Conservation (phyloP, 2,113 vertebrate genomes). For the Hyperoodon ampullatus region DNA sequence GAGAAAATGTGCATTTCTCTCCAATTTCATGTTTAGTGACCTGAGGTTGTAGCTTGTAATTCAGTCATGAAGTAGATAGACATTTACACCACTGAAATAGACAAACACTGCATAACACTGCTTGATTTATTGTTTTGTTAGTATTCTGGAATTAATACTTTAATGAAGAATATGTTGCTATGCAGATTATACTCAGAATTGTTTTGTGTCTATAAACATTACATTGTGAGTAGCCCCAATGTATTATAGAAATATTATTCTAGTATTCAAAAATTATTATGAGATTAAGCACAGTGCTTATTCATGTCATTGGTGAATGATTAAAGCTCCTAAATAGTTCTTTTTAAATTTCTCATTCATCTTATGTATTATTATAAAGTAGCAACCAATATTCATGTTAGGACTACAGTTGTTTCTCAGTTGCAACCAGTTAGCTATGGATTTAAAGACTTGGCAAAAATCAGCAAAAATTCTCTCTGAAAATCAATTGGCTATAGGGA, state of each 20-base stretch:
- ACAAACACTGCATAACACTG: not conserved
- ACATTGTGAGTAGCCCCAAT: not conserved
- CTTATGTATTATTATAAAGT: not conserved
- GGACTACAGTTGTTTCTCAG: not conserved
- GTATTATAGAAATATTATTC: not conserved
- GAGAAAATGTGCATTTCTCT: not conserved
- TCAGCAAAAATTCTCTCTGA: not conserved
- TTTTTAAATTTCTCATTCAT: not conserved
- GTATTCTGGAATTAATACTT: not conserved
- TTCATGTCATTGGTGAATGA: not conserved
- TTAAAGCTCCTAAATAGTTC: not conserved
- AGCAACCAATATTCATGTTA: not conserved
- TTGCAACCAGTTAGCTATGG: not conserved
- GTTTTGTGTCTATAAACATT: not conserved
- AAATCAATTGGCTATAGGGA: not conserved
- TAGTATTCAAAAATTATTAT: not conserved
- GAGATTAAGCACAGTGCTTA: not conserved
- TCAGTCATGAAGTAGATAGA: not conserved
- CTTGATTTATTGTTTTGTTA: not conserved
- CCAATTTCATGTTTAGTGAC: not conserved
- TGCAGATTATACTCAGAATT: not conserved
- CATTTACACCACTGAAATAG: not conserved
- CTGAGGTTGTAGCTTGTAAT: not conserved
- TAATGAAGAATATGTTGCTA: not conserved
- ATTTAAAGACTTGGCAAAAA: not conserved